Percentiles rank a stretch among this genome's conserved stretches.
Conservation (phyloP, 1,140 invertebrate species). For the Cecropterus lyciades region DNA sequence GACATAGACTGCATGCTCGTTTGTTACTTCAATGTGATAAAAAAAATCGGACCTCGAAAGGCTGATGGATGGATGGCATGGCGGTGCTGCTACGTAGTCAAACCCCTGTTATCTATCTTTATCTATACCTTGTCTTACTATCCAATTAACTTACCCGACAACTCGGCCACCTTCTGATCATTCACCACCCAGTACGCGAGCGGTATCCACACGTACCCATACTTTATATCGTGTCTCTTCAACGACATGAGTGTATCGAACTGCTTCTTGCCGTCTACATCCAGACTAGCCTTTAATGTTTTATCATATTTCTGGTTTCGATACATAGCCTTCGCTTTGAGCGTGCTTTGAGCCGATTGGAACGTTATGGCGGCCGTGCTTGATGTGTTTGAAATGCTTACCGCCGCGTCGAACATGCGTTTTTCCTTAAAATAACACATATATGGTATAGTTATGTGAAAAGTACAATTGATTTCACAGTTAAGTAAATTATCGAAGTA, state of each 20-base stretch:
- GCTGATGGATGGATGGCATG: too few relatives aligned
- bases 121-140: too few relatives aligned
- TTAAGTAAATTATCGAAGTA: too few relatives aligned
- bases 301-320: slow-evolving; percentile 87
- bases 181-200: slow-evolving; percentile 88
- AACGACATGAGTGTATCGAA: slow-evolving; percentile 85
- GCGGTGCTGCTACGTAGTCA: too few relatives aligned
- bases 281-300: slow-evolving; percentile 86
- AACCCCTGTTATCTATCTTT: too few relatives aligned
- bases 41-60: too few relatives aligned
- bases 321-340: slow-evolving; percentile 87
- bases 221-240: slow-evolving; percentile 82
- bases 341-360: slow-evolving; percentile 86
- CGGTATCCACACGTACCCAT: slow-evolving; percentile 87
- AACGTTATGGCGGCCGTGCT: slow-evolving; percentile 83
- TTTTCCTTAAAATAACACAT: slow-evolving; percentile 60
- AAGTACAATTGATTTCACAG: too few relatives aligned
- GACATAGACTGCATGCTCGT: too few relatives aligned
- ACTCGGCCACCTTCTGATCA: slow-evolving; percentile 86
- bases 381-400: slow-evolving; percentile 66
- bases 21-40: too few relatives aligned
- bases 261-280: slow-evolving; percentile 89
- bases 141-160: slow-evolving; percentile 86
- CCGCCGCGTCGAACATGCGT: slow-evolving; percentile 72
- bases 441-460: background rate